Evolutionary conservation across 1,140 invertebrate species (phyloP), one percentile per base, ranked within the genome.

Genomic region (Drosophila teissieri): DNA sequence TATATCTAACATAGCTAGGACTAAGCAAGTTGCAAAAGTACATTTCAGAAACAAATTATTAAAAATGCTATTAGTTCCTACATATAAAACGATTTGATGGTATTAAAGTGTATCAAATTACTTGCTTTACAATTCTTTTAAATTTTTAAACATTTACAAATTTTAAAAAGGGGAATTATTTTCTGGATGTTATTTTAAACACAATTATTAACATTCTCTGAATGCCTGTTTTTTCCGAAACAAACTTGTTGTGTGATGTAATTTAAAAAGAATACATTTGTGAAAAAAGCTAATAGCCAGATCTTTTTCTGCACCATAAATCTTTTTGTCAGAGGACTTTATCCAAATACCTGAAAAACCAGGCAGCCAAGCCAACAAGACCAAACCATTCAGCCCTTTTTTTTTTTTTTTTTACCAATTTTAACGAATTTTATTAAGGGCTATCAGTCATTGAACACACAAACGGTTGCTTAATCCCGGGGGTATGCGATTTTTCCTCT

Each of bases 381-480:
- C 61, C 58, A 67, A 67, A 64, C 56, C 73, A 80, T 69, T 49
- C 4, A 37, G 49, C 7, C 0, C 40, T 36, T 34, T 48, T 73
- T 58, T 4, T 73, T 58, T 73, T 58, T 53, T 63, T 45, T 17
- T 74, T 80, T 22, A 81, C 39, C 39, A 64, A 78, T 48, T 75
- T 75, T 54, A 81, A 86, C 40, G 57, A 64, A 67, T 85, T 86
- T 88, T 88, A 88, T 88, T 88, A 88, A 79, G 48, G 83, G 64
- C 83, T 88, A 88, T 86, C 82, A 88, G 83, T 88, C 83, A 88
- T 83, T 70, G 65, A 76, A 64, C 78, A 82, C 49, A 78, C 58
- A 74, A 48, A 63, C 22, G 53, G 49, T 36, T 39, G 52, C 46
- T 57, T 75, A 82, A 88, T 76, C 62, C 72, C 72, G 67, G 58